These are phyloP conservation scores for Geococcyx californianus DNA, from an alignment of 2,113 vertebrate species.

Conservation along the genomic window DNA sequence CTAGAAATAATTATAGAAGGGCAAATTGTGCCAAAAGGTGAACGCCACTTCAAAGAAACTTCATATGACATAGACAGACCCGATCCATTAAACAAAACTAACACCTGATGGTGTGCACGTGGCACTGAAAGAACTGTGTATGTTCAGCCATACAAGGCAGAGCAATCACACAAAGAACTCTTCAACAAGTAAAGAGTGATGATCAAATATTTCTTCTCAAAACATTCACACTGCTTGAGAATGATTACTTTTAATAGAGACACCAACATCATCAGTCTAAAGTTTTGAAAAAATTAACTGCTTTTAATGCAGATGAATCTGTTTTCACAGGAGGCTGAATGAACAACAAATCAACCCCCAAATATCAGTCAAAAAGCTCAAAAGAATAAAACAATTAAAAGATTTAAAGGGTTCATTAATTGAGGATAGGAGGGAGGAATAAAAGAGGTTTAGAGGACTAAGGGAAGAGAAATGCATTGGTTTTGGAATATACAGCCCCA, in stretches of 20 bases:
- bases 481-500: not conserved
- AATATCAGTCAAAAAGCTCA: not conserved
- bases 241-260: not conserved
- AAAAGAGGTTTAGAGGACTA: not conserved
- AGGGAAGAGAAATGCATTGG: not conserved
- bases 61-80: not conserved
- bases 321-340: not conserved
- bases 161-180: not conserved
- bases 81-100: not conserved
- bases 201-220: not conserved
- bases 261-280: not conserved
- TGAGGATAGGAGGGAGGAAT: not conserved
- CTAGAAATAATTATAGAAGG: not conserved
- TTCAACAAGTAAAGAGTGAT: not conserved
- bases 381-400: not conserved
- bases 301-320: not conserved
- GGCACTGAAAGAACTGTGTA: not conserved
- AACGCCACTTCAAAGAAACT: not conserved
- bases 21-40: not conserved
- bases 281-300: not conserved
- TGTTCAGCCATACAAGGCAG: not conserved
- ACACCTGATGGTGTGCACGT: not conserved
- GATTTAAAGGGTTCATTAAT: not conserved
- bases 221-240: not conserved
- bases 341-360: not conserved